Evolutionary conservation across 2,797 vertebrate species (phyloP), one percentile per base, ranked within the genome.

Genomic region (Clamator glandarius): DNA sequence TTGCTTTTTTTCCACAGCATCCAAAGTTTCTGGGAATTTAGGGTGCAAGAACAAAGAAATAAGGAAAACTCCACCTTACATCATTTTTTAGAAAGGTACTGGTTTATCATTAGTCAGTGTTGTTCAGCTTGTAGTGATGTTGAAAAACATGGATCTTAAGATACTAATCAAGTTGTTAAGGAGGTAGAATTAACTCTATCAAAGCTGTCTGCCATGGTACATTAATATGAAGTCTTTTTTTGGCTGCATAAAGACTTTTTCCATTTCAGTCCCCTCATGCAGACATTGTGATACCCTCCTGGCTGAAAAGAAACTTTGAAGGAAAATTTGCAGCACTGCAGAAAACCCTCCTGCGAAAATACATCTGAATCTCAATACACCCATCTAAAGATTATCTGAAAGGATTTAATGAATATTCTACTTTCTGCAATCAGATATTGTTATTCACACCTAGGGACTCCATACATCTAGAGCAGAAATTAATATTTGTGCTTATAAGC

Each of bases 401-500:
- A 93, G 59, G 87, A 93, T 80, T 74, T 96, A 96, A 97, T 94
- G 93, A 97, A 95, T 97, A 96, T 92, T 95, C 88, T 75, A 52
- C 44, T 84, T 97, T 76, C 35, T 88, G 63, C 89, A 96, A 94
- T 91, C 96, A 97, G 92, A 95, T 91, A 92, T 90, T 97, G 86
- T 79, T 97, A 97, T 96, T 97, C 96, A 96, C 87, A 95, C 75
- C 94, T 91, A 24, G 84, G 85, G 93, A 97, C 62, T 93, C 42
- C 36, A 94, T 93, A 79, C 91, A 97, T 87, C 95, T 87, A 95
- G 90, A 97, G 84, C 64, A 95, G 83, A 89, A 96, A 96, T 97
- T 96, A 96, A 96, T 97, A 97, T 96, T 96, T 96, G 97, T 96
- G 58, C 24, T 79, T 96, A 67, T 69, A 86, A 92, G 55, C 63